These are phyloP conservation scores for Montipora efflorescens DNA, from an alignment of 64 coral and sea anemone genomes.

Conservation along the genomic window DNA sequence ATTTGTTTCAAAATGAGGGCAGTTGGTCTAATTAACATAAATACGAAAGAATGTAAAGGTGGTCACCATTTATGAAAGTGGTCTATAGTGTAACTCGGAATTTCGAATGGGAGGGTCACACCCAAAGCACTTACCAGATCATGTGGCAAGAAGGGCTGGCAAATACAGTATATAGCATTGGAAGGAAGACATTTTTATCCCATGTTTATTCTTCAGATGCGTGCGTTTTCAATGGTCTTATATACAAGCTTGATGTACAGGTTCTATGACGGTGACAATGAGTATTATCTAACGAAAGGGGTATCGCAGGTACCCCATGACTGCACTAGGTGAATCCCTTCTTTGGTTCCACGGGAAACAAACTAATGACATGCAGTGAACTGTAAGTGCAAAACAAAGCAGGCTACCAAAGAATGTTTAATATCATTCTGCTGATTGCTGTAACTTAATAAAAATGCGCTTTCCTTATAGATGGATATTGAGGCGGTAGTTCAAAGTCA, in stretches of 20 bases:
- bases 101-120: not conserved
- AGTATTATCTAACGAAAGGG: not conserved
- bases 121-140: not conserved
- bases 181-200: not conserved
- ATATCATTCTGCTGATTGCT: not conserved
- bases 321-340: not conserved
- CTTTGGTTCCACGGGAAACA: not conserved
- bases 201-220: not conserved
- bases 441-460: not conserved
- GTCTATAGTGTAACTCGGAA: not conserved
- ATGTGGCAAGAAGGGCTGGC: not conserved
- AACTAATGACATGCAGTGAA: not conserved
- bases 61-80: too few species aligned
- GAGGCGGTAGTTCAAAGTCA: not conserved
- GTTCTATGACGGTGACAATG: not conserved
- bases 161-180: not conserved
- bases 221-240: not conserved
- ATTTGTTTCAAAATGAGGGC: too few species aligned
- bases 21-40: too few species aligned
- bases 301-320: not conserved
- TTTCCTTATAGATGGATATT: conserved; percentile 47
- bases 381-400: not conserved
- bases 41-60: too few species aligned
- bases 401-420: not conserved
- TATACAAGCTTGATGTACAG: not conserved